Percentiles rank a stretch among this genome's conserved stretches.
These are phyloP conservation scores for Lutjanus erythropterus DNA, from an alignment of 2,113 vertebrate genomes.

Conservation along the genomic window DNA sequence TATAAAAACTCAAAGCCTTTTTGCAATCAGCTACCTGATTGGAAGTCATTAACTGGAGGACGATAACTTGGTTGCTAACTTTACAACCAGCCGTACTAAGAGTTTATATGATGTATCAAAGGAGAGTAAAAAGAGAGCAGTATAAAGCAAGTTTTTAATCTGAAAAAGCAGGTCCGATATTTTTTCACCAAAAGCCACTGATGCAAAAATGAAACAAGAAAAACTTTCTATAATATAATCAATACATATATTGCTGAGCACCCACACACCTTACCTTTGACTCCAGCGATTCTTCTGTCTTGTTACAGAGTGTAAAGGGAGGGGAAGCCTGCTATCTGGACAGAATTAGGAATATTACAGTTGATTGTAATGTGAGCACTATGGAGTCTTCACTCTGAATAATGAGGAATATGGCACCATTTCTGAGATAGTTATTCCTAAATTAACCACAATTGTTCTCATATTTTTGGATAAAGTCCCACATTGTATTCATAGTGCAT, in stretches of 20 bases:
- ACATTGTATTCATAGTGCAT: neutral
- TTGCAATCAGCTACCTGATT: conserved; percentile 15
- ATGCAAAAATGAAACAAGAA: neutral
- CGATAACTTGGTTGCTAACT: conserved; percentile 9
- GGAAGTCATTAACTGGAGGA: conserved; percentile 12
- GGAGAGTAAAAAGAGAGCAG: neutral
- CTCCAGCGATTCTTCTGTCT: neutral
- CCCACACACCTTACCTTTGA: conserved; percentile 7
- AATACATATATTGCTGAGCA: conserved; percentile 7
- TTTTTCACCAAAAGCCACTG: neutral
- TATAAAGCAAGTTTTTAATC: neutral
- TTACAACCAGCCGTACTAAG: conserved; percentile 1
- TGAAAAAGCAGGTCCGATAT: neutral
- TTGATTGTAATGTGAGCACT: neutral
- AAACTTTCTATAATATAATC: neutral
- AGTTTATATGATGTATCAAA: conserved; percentile 10
- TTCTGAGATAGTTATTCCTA: neutral
- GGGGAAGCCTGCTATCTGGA: neutral
- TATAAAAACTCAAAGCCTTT: neutral
- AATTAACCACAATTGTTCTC: neutral
- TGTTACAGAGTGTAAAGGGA: neutral
- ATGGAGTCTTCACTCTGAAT: neutral
- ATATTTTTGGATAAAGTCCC: neutral
- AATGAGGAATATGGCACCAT: neutral
- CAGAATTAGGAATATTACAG: neutral